Conservation (phyloP, 2,113 vertebrate genomes). For the Danionella cerebrum region DNA sequence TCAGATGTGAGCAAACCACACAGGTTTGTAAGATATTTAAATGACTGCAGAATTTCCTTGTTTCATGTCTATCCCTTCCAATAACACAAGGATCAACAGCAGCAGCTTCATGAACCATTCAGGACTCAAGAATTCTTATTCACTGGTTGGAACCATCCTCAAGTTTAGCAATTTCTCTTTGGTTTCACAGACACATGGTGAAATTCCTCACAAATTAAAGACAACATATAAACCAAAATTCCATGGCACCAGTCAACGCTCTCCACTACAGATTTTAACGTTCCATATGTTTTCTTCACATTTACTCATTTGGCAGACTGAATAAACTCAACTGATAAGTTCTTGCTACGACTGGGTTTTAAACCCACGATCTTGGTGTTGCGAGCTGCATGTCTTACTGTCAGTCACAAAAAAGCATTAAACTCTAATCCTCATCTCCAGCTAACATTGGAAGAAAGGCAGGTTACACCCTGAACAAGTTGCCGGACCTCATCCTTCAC, state of each 20-base stretch:
- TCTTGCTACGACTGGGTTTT: too few relatives aligned
- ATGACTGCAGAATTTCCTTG: background rate
- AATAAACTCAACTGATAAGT: too few relatives aligned
- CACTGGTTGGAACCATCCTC: background rate
- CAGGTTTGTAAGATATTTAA: background rate
- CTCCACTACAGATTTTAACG: background rate
- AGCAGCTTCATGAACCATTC: background rate
- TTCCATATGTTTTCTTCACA: too few relatives aligned
- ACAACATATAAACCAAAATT: background rate
- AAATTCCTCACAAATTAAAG: constrained; percentile 57
- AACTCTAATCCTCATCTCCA: too few relatives aligned
- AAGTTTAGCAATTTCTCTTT: constrained; percentile 53
- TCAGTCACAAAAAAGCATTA: too few relatives aligned
- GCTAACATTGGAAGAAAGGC: too few relatives aligned
- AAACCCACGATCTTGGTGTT: too few relatives aligned
- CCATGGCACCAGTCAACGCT: background rate
- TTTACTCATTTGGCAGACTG: too few relatives aligned
- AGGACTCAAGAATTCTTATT: background rate
- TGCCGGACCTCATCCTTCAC: too few relatives aligned
- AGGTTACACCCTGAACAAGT: too few relatives aligned
- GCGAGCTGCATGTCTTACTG: too few relatives aligned
- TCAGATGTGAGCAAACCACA: background rate
- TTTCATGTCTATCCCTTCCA: too few relatives aligned
- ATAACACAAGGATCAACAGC: background rate
- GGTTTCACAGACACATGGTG: constrained; percentile 56